phyloP scores from a whole-genome alignment of 30 jellyfish, hydroid and myxozoan species.

The Phacellophora camtschatica region DNA sequence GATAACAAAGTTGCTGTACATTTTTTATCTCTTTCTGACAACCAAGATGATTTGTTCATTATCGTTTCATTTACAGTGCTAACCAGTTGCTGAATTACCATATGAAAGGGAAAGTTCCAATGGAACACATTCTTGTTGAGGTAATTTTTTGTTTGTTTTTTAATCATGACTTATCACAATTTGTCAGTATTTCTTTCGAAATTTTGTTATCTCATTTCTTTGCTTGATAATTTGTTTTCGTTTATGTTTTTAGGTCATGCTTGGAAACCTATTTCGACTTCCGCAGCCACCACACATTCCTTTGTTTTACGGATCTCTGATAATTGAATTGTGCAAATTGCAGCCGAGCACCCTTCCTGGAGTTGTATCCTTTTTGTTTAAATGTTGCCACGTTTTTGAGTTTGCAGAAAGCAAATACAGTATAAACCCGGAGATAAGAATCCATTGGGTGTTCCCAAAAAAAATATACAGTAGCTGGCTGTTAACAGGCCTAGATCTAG shows the following conservation, averaged over 20 bases:
- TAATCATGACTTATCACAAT: no score
- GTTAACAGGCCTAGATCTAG: no score
- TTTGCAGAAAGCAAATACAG: no score
- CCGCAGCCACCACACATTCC: conserved; percentile 87
- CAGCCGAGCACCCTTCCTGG: conserved; percentile 93
- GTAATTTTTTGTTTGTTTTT: conserved; percentile 16
- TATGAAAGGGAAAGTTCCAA: conserved; percentile 80
- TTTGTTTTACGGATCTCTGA: conserved; percentile 91
- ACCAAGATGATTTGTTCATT: no score
- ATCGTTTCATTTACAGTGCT: conserved; percentile 62
- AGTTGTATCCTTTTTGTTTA: conserved; percentile 90
- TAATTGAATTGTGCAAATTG: conserved; percentile 85
- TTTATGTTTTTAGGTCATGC: conserved; percentile 60
- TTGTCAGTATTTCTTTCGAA: no score
- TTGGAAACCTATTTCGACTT: conserved; percentile 85
- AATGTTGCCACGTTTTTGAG: no score
- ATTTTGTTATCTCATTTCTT: neutral
- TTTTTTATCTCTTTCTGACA: no score
- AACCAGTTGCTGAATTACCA: conserved; percentile 76
- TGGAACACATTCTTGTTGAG: conserved; percentile 90
- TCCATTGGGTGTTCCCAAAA: no score
- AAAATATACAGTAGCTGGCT: no score
- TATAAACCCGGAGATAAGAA: no score
- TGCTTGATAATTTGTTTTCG: neutral
- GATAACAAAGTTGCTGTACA: no score